Evolutionary conservation across 2,888 invertebrate genomes (phyloP), one percentile per base, ranked within the genome.

Genomic region (Nephrotoma guestfalica): DNA sequence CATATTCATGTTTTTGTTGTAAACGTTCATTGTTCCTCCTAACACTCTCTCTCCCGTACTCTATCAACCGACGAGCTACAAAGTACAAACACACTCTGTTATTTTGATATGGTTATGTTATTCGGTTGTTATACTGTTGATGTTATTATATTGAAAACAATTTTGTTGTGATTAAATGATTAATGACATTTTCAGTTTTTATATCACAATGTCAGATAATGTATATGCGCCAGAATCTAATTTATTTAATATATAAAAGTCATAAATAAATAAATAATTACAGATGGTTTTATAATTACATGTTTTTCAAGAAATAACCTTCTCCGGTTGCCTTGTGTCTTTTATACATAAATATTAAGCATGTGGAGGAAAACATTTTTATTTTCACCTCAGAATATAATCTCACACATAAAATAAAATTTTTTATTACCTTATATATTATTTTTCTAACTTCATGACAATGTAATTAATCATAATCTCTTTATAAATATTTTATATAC

Each of bases 141-240:
- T 57, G 57, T 57, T 57, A 18, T 57, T 57, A 57, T 18, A 57
- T 71, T 71, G 71, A 71, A 84, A 84, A 84, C 42, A 84, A 84
- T 42, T 84, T 84, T 84, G 84, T 84, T 84, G 41, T 84, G 84
- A 84, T 84, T 84, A 84, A 84, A 84, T 84, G 84, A 84, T 84
- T 84, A 84, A 84, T 84, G 84, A 41, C 84, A 84, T 84, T 84
- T 84, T 42, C 9, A 71, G 30, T 71, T 57, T 30, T 30, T 71
- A 5, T 71, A 30, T 30, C 30, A 57, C 15, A 15, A 7, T 71
- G 71, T 57, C 51, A 15, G 51, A 15, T 57, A 57, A 57, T 57
- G 51, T 57, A 57, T 71, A 9, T 71, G 9, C 71, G 71, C 71
- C 30, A 30, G 71, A 71, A 71, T 71, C 9, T 71, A 71, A 71